Conservation (phyloP, 1,140 invertebrate species). For the Penaeus chinensis region DNA sequence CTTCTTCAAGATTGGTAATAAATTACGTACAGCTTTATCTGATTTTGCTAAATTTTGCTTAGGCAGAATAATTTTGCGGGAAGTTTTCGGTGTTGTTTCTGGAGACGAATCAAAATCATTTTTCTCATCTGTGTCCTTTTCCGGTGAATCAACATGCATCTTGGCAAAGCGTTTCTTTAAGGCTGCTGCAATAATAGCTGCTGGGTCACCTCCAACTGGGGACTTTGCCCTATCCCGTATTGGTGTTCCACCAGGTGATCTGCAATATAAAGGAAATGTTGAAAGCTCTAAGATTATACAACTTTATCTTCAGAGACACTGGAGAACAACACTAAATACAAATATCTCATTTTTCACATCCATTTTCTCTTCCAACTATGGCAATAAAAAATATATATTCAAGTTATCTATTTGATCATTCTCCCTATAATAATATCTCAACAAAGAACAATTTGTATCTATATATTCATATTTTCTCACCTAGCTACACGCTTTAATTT, state of each 20-base stretch:
- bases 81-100: conserved; percentile 41
- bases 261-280: not conserved
- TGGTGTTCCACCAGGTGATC: conserved; percentile 60
- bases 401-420: not conserved
- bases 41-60: not conserved
- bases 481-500: conserved; percentile 56
- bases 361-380: not conserved
- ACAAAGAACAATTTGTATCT: too few relatives aligned
- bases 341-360: not conserved
- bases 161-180: conserved; percentile 60
- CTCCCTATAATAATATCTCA: not conserved
- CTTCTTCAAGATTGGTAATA: conserved; percentile 33
- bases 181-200: conserved; percentile 56
- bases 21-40: not conserved
- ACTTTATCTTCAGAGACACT: too few relatives aligned
- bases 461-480: conserved; percentile 15
- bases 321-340: too few relatives aligned
- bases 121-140: conserved; percentile 43
- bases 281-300: too few relatives aligned
- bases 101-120: conserved; percentile 53
- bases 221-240: conserved; percentile 45
- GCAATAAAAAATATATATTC: not conserved
- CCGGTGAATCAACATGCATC: conserved; percentile 49
- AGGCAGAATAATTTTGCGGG: not conserved
- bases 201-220: conserved; percentile 41